Base-by-base conservation (phyloP, 2,888 invertebrate genomes). In the Clunio marinus region DNA sequence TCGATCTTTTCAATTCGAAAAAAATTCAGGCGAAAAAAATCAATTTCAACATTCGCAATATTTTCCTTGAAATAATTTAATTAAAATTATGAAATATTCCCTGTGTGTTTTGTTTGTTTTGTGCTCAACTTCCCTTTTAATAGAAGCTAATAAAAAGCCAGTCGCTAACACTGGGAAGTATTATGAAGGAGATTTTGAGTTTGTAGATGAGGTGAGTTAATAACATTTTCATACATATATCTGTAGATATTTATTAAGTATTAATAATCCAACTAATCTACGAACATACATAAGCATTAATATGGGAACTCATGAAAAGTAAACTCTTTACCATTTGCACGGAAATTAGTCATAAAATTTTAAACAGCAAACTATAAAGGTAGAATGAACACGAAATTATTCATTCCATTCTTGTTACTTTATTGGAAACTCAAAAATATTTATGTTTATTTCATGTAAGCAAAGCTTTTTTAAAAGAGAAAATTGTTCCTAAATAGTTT, bases 101-200 rank as follows among this genome's bases (percentile, higher is more conserved):
- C 24, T 70, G 57, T 68, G 62, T 62, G 15, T 68, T 4, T 13
- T 68, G 46, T 27, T 63, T 32, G 17, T 58, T 13, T 20, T 55
- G 4, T 24, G 68, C 75, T 77, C 75, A 4, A 57, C 25, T 73
- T 72, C 74, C 46, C 35, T 46, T 71, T 74, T 74, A 71, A 74
- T 73, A 65, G 75, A 75, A 70, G 79, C 77, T 70, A 83, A 86
- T 77, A 87, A 87, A 80, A 82, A 86, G 77, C 24, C 59, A 2
- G 10, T 20, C 10, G 7, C 7, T 20, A 25, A 46, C 8, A 88
- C 88, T 80, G 10, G 41, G 2, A 15, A 41, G 2, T 15, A n/a
- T 41, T 87, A 87, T 77, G 87, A 88, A 76, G 88, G 87, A 70
- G 88, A 88, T 78, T 88, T 88, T 77, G 88, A 88, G 77, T 88